These are phyloP conservation scores for Xenentodon cancila DNA, from an alignment of 2,797 vertebrate species.

Conservation along the genomic window DNA sequence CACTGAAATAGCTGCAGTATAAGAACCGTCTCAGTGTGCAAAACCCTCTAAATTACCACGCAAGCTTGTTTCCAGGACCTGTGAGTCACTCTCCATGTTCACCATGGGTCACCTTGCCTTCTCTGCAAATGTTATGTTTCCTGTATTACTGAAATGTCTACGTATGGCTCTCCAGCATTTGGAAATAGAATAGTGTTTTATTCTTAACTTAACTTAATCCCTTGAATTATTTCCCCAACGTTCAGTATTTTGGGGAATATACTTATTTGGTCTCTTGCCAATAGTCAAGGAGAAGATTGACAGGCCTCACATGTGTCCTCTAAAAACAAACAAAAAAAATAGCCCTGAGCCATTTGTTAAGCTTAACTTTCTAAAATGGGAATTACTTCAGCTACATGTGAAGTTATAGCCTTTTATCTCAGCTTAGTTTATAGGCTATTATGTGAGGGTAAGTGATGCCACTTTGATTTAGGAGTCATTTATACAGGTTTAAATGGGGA, in stretches of 20 bases:
- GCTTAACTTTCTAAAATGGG: neutral
- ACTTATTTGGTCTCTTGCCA: neutral
- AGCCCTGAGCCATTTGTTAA: slow-evolving; percentile 3
- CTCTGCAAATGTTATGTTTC: slow-evolving; percentile 15
- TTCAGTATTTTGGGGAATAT: slow-evolving; percentile 7
- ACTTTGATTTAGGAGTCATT: slow-evolving; percentile 2
- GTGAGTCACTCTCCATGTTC: slow-evolving; percentile 53
- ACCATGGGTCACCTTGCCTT: slow-evolving; percentile 31
- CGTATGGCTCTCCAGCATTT: neutral
- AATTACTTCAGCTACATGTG: neutral
- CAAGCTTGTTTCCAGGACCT: slow-evolving; percentile 25
- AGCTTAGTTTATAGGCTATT: neutral
- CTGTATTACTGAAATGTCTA: slow-evolving; percentile 29
- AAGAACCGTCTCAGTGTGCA: slow-evolving; percentile 15
- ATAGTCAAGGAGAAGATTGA: neutral
- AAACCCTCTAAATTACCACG: slow-evolving; percentile 6
- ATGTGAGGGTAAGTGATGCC: neutral
- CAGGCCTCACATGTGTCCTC: slow-evolving; percentile 6
- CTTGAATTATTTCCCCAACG: too few relatives aligned
- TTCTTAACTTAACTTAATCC: too few relatives aligned
- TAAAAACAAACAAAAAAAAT: neutral
- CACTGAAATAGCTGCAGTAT: neutral
- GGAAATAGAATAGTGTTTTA: too few relatives aligned
- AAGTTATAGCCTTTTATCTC: neutral
- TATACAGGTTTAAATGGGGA: neutral